Evolutionary conservation across 1,140 invertebrate genomes (phyloP), one percentile per base, ranked within the genome.

Genomic region (Drosophila bocqueti): DNA sequence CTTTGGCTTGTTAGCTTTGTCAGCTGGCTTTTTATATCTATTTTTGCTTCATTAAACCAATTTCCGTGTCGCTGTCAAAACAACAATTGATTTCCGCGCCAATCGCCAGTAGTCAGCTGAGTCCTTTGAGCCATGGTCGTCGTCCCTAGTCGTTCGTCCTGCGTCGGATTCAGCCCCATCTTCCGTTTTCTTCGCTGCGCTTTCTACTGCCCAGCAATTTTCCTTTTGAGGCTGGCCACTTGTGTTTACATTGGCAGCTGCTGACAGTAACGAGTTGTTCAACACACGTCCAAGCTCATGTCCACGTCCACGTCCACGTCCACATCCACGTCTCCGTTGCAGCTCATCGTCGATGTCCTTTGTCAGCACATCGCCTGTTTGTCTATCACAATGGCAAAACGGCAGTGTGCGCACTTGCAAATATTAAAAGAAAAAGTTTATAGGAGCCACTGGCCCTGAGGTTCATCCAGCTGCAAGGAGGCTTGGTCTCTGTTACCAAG

Each of bases 1-100:
- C 64, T 72, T 80, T 81, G 69, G 73, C 84, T 81, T 84, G 85
- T 87, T 90, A 87, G 85, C 85, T 81, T 90, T 87, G 85, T 89
- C 85, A 89, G 83, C 81, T 72, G 65, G 62, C 64, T 54, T 72
- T 79, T 84, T 87, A 84, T 84, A 90, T 74, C 67, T 87, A 87
- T 90, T 91, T 90, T 90, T 85, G 86, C 85, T 90, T 90, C 85
- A 90, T 90, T 90, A 90, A 90, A 85, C 86, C 85, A 90, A 90
- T 90, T 90, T 90, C 85, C 85, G 85, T 90, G 85, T 89, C 79
- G 86, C 85, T 90, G 85, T 90, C 85, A 90, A 90, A 90, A 90
- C 85, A 90, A 90, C 85, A 90, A 90, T 90, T 90, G 85, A 90
- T 90, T 90, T 90, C 85, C 85, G 76, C 85, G 81, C 85, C 85